Conservation (phyloP, 2,888 invertebrate species). For the Dinocampus coccinellae region DNA sequence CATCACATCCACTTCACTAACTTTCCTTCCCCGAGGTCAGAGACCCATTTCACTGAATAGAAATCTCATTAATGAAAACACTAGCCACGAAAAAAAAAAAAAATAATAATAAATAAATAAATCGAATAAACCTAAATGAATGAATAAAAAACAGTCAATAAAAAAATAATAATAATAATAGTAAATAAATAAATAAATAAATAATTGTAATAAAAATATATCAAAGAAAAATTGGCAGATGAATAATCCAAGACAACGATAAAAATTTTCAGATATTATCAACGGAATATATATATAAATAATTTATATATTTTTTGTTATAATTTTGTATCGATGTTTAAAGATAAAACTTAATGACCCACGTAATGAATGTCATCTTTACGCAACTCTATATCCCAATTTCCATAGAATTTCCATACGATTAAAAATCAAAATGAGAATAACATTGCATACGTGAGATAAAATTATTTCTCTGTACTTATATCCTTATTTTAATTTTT, state of each 20-base stretch:
- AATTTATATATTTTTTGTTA: neutral
- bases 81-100: neutral
- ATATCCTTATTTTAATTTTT: too few relatives aligned
- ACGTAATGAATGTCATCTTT: slow-evolving; percentile 61
- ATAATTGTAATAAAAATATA: neutral
- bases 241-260: neutral
- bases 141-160: neutral
- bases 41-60: neutral
- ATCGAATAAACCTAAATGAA: neutral
- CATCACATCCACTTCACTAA: neutral
- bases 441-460: slow-evolving; percentile 6
- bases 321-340: slow-evolving; percentile 30
- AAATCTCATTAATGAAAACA: neutral
- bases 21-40: neutral
- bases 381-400: slow-evolving; percentile 65
- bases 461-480: neutral
- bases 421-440: slow-evolving; percentile 65
- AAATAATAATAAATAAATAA: neutral
- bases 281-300: neutral
- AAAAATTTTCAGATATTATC: neutral
- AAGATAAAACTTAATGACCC: slow-evolving; percentile 62
- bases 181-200: too few relatives aligned
- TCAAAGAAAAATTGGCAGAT: neutral
- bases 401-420: slow-evolving; percentile 68
- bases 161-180: neutral